phyloP scores from a whole-genome alignment of 1,140 invertebrate genomes.

The Ceratoteleas bidentatus region DNA sequence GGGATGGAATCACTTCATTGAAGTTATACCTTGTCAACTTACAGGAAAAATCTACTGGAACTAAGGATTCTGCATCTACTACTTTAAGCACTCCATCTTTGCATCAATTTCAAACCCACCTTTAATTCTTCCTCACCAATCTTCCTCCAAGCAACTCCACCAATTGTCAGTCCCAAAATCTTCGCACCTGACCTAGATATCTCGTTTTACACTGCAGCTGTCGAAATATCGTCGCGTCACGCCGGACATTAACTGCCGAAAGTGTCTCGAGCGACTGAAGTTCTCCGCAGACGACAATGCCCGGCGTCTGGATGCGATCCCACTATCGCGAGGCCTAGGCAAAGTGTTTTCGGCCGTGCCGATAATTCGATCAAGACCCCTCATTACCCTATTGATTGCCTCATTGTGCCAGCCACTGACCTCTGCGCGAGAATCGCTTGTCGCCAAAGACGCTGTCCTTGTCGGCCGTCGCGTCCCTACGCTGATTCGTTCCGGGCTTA shows the following conservation, averaged over 20 bases:
- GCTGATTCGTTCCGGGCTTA: constrained; percentile 67
- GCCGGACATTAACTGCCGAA: constrained; percentile 73
- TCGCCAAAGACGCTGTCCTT: constrained; percentile 11
- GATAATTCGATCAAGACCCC: constrained; percentile 81
- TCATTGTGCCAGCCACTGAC: constrained; percentile 76
- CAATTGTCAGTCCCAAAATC: no score
- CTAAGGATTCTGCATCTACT: no score
- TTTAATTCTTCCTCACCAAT: no score
- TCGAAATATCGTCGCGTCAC: constrained; percentile 35
- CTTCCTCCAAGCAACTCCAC: no score
- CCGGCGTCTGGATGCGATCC: constrained; percentile 63
- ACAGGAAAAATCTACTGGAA: no score
- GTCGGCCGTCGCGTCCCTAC: constrained; percentile 41
- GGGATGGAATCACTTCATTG: no score
- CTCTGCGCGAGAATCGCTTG: constrained; percentile 62
- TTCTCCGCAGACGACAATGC: constrained; percentile 60
- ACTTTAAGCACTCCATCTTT: no score
- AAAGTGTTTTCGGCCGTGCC: constrained; percentile 75
- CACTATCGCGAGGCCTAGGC: constrained; percentile 72
- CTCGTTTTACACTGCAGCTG: background rate
- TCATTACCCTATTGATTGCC: constrained; percentile 82
- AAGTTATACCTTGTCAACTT: no score
- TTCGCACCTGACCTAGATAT: constrained; percentile 25
- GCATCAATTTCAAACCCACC: no score
- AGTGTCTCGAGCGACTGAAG: constrained; percentile 78